Percentiles rank a stretch among this genome's conserved stretches.
phyloP scores from a whole-genome alignment of 2,113 vertebrate genomes.

The Gymnobelideus leadbeateri region DNA sequence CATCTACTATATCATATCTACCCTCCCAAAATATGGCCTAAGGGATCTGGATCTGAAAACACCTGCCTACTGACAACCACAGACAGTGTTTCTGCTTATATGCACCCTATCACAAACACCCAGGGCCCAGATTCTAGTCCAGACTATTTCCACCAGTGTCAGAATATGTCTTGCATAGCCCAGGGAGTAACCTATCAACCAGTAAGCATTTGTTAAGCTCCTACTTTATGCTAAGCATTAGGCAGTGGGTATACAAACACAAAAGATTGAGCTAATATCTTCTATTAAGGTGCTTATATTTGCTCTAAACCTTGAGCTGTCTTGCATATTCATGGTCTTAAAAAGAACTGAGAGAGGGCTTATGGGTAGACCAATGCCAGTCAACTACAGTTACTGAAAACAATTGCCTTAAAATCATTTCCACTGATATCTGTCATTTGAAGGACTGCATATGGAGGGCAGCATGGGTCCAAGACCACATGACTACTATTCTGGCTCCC shows the following conservation, averaged over 20 bases:
- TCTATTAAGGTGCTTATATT: not conserved
- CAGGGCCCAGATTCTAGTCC: not conserved
- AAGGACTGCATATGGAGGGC: not conserved
- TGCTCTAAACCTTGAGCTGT: not conserved
- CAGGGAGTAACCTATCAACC: not conserved
- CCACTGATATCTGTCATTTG: not conserved
- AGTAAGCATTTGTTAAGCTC: not conserved
- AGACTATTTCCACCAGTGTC: not conserved
- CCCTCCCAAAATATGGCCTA: not conserved
- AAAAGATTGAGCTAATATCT: not conserved
- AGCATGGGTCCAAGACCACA: not conserved
- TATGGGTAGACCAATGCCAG: not conserved
- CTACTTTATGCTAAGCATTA: not conserved
- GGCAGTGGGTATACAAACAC: not conserved
- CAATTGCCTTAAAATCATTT: not conserved
- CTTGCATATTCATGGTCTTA: not conserved
- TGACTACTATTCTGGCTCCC: not conserved
- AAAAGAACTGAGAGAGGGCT: not conserved
- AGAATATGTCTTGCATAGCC: not conserved
- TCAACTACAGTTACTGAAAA: not conserved
- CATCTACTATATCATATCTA: not conserved
- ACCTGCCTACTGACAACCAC: not conserved
- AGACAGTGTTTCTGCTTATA: not conserved
- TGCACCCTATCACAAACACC: not conserved
- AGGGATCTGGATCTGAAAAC: not conserved